phyloP scores from a whole-genome alignment of 2,113 vertebrate genomes.

The Psettodes erumei region DNA sequence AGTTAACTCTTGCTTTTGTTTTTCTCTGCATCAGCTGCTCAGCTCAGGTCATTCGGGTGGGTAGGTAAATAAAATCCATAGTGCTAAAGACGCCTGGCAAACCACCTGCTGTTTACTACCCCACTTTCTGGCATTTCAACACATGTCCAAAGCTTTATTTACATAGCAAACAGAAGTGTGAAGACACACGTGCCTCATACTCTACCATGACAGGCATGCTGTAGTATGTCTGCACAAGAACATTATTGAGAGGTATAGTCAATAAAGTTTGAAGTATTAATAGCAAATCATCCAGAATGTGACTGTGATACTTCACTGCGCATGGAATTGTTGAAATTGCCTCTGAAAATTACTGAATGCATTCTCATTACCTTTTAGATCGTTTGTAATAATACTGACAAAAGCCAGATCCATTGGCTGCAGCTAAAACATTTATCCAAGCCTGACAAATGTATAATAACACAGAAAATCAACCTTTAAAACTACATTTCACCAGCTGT shows the following conservation, averaged over 20 bases:
- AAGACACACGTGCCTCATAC: background rate
- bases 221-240: background rate
- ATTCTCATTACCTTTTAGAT: background rate
- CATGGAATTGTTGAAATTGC: background rate
- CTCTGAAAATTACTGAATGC: background rate
- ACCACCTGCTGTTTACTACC: conserved; percentile 84
- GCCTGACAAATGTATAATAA: conserved; percentile 15
- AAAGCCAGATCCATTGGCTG: background rate
- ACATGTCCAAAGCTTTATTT: conserved; percentile 65
- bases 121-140: conserved; percentile 45
- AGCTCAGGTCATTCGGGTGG: conserved; percentile 81
- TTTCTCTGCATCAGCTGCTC: conserved; percentile 64
- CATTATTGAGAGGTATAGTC: background rate
- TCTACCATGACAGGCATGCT: background rate
- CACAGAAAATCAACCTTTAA: conserved; percentile 5
- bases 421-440: background rate
- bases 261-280: background rate
- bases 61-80: conserved; percentile 76
- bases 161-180: conserved; percentile 47
- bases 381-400: background rate
- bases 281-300: background rate
- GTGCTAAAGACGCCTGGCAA: conserved; percentile 69
- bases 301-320: background rate
- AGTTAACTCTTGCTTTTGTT: conserved; percentile 58
- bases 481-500: conserved; percentile 5